Base-by-base conservation (phyloP, 2,797 vertebrate species). In the Molossus alvarezi region DNA sequence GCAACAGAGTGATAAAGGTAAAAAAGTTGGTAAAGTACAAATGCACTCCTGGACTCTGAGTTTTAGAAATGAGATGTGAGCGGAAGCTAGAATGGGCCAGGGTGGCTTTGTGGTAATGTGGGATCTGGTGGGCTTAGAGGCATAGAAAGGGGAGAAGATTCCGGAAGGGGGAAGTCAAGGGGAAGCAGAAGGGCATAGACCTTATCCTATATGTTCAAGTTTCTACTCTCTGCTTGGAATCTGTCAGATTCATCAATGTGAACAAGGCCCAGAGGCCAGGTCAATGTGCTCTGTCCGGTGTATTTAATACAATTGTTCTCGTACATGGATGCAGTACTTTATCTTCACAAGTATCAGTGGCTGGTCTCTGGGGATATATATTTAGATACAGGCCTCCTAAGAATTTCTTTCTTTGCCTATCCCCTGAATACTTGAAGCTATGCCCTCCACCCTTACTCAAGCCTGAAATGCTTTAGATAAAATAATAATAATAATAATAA, bases 281-380 rank as follows among this genome's bases (percentile, higher is more conserved):
- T 57, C 71, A 76, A 21, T 45, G 27, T 51, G 82, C 29, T 27
- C 27, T 62, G 5, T 88, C n/a, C 23, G 45, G 48, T 51, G 21
- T 41, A 29, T 82, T 82, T 95, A 90, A 62, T 82, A 15, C 87
- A 67, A 77, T 55, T 88, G 73, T 21, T 29, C 83, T 95, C 81
- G n/a, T 71, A 25, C 45, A 48, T 91, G 45, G 17, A 92, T 29
- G 48, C 33, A 60, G 71, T 10, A 25, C 45, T 94, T 95, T 86
- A n/a, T 85, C 13, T 81, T n/a, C 58, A 20, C 11, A 67, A 65
- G 51, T 83, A 53, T 41, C 41, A 60, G 15, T 53, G 45, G 11
- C 15, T 25, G 25, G 55, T 57, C 29, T 82, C 79, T 45, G 21
- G 23, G 33, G 10, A 92, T 18, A 53, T 57, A 51, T 51, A n/a